These are phyloP conservation scores for Leptopilina drosophilae DNA, from an alignment of 2,888 invertebrate species.

Conservation along the genomic window DNA sequence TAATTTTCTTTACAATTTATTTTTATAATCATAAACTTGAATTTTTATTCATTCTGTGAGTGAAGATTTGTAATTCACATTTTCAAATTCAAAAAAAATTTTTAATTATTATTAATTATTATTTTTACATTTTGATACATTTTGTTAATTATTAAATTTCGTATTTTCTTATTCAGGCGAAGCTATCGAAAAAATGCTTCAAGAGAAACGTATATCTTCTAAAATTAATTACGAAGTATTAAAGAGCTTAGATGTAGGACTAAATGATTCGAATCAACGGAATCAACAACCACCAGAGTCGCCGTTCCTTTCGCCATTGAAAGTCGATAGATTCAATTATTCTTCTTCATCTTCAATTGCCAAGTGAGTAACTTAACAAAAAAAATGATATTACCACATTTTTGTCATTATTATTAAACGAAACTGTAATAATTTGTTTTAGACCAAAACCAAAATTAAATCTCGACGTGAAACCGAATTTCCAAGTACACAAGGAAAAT, in stretches of 20 bases:
- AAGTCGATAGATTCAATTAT: slow-evolving; percentile 43
- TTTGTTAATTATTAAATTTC: too few relatives aligned
- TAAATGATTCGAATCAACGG: slow-evolving; percentile 52
- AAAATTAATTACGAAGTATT: slow-evolving; percentile 99
- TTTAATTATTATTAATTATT: background rate
- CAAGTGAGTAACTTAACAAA: slow-evolving; percentile 48
- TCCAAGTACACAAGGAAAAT: slow-evolving; percentile 34
- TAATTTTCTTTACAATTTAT: slow-evolving; percentile 9
- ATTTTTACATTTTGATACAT: too few relatives aligned
- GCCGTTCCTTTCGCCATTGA: slow-evolving; percentile 48
- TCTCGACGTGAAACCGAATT: slow-evolving; percentile 39
- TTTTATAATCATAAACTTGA: background rate
- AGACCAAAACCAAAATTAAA: slow-evolving; percentile 40
- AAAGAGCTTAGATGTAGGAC: slow-evolving; percentile 83
- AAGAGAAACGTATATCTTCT: slow-evolving; percentile 95
- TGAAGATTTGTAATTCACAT: too few relatives aligned
- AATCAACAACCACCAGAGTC: slow-evolving; percentile 43
- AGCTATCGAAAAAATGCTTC: slow-evolving; percentile 97
- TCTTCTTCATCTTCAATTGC: slow-evolving; percentile 5
- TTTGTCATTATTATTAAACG: background rate
- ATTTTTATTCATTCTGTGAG: background rate
- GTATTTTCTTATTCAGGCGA: slow-evolving; percentile 81
- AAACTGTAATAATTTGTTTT: background rate
- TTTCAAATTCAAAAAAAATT: background rate
- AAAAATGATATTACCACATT: background rate